phyloP scores from a whole-genome alignment of 2,888 invertebrate genomes.

The Pristionchus fissidentatus region DNA sequence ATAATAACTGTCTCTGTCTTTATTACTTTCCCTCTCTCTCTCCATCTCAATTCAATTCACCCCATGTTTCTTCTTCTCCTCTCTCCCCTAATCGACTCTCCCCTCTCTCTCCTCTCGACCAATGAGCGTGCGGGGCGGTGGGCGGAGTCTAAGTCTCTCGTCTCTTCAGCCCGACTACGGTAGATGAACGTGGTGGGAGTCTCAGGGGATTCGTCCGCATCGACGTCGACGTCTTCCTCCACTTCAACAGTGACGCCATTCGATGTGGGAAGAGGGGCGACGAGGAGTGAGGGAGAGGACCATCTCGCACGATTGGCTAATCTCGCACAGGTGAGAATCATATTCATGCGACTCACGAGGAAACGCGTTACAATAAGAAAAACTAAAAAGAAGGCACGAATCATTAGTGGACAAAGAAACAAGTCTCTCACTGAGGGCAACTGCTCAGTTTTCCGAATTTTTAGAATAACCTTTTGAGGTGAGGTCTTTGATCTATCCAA shows the following conservation, averaged over 20 bases:
- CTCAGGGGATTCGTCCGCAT: neutral
- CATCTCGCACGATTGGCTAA: constrained; percentile 45
- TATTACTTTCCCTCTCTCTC: neutral
- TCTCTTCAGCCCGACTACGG: constrained; percentile 6
- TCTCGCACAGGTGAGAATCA: constrained; percentile 30
- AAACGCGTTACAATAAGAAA: no score
- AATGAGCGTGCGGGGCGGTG: neutral
- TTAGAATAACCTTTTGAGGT: no score
- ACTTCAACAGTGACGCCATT: constrained; percentile 30
- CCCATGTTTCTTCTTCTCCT: neutral
- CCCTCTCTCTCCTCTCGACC: constrained; percentile 39
- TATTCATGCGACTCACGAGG: neutral
- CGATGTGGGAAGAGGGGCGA: neutral
- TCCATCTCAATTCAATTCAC: neutral
- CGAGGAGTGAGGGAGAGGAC: constrained; percentile 41
- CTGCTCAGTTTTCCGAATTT: neutral
- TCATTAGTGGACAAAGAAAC: no score
- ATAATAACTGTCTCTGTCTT: constrained; percentile 15
- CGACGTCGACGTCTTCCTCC: constrained; percentile 19
- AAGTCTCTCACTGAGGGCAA: no score
- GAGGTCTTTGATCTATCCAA: neutral
- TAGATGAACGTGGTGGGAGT: constrained; percentile 43
- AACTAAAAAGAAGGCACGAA: no score
- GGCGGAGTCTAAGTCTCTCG: neutral
- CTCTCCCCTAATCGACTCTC: constrained; percentile 8